Conservation (phyloP, 1,140 invertebrate species). For the Planococcus citri region DNA sequence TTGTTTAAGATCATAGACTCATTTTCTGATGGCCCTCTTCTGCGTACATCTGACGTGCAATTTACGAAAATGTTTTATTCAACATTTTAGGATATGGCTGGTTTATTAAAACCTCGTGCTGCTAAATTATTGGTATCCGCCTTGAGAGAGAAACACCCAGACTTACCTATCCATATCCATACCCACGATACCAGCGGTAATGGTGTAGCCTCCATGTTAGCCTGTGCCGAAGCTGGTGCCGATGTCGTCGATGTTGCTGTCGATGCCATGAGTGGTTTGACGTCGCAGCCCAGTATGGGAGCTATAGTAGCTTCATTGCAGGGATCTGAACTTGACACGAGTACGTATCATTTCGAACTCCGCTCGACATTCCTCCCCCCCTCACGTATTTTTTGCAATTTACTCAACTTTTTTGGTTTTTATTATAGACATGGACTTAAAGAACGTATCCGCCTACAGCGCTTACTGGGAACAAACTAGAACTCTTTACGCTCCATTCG, state of each 20-base stretch:
- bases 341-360: constrained; percentile 35
- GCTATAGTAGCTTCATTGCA: constrained; percentile 81
- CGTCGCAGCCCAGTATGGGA: constrained; percentile 96
- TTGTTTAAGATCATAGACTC: not conserved
- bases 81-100: constrained; percentile 99
- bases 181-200: constrained; percentile 96
- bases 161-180: constrained; percentile 95
- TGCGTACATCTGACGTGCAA: too few species aligned
- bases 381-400: not conserved
- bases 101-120: constrained; percentile 85
- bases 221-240: constrained; percentile 85
- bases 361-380: too few species aligned
- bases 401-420: too few species aligned
- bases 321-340: constrained; percentile 47
- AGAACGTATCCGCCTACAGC: constrained; percentile 83
- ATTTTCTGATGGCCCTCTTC: too few species aligned
- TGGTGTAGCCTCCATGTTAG: constrained; percentile 89
- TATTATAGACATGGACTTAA: constrained; percentile 50
- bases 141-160: constrained; percentile 82
- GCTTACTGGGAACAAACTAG: constrained; percentile 98
- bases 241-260: constrained; percentile 98
- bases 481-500: constrained; percentile 94
- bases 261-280: constrained; percentile 98
- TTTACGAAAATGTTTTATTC: too few species aligned
- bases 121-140: constrained; percentile 75